These are phyloP conservation scores for Hirudo medicinalis DNA, from an alignment of 1,140 invertebrate genomes.

Conservation along the genomic window DNA sequence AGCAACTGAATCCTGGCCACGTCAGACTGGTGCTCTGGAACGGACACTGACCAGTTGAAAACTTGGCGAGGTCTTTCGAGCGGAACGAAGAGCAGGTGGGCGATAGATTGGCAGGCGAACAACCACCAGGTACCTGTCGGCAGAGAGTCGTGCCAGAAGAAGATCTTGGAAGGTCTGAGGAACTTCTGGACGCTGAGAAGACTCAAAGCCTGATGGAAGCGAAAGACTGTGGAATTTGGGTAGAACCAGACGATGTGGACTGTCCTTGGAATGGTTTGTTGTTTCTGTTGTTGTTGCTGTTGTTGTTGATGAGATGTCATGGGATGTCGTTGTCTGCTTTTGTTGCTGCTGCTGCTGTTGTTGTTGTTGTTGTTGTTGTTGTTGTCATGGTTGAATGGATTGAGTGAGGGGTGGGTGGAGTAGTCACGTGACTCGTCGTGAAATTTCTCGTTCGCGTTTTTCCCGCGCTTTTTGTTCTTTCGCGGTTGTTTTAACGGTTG, in stretches of 20 bases:
- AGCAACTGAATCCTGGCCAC: slow-evolving; percentile 22
- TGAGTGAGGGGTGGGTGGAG: no score
- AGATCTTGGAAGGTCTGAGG: slow-evolving; percentile 16
- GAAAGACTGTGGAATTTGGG: slow-evolving; percentile 12
- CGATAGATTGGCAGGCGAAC: slow-evolving; percentile 7
- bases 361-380: neutral
- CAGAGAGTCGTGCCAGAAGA: slow-evolving; percentile 18
- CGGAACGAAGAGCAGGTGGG: slow-evolving; percentile 10
- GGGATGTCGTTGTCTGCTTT: neutral
- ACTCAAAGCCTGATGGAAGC: slow-evolving; percentile 20
- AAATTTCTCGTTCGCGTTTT: no score
- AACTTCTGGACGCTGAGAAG: slow-evolving; percentile 13
- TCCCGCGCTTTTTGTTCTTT: no score
- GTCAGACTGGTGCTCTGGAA: slow-evolving; percentile 21
- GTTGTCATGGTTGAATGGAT: neutral
- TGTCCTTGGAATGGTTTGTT: slow-evolving; percentile 12
- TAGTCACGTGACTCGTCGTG: no score
- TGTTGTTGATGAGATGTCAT: neutral
- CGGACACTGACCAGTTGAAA: slow-evolving; percentile 14
- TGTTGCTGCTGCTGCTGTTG: neutral
- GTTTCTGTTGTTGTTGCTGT: slow-evolving; percentile 4
- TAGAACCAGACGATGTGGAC: slow-evolving; percentile 23
- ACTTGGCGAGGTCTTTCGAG: slow-evolving; percentile 1
- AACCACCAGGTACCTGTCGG: slow-evolving; percentile 21
- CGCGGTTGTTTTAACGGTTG: no score